Evolutionary conservation across 1,140 invertebrate species (phyloP).

Genomic region (Brachionus plicatilis): DNA sequence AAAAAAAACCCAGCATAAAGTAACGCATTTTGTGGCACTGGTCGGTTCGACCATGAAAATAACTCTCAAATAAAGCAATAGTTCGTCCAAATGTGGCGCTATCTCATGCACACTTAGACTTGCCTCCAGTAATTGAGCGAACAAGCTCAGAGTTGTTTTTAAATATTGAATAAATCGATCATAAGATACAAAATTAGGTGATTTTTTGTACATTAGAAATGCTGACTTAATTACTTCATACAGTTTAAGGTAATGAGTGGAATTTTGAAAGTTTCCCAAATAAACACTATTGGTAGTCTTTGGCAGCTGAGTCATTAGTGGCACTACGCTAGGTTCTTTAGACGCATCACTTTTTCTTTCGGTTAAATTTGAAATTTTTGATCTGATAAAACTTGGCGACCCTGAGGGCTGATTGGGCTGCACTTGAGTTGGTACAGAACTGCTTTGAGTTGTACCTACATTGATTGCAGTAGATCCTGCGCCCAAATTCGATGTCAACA

Average conservation of each 20-base stretch:
- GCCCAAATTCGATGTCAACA: slow-evolving; percentile 58
- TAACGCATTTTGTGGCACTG: slow-evolving; percentile 67
- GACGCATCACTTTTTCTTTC: not conserved
- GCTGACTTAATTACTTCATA: slow-evolving; percentile 69
- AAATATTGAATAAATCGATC: slow-evolving; percentile 44
- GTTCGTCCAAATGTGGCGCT: slow-evolving; percentile 70
- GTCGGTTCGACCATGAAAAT: slow-evolving; percentile 68
- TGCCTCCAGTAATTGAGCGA: slow-evolving; percentile 62
- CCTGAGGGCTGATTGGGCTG: not conserved
- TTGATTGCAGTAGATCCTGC: slow-evolving; percentile 42
- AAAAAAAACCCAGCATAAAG: too few species aligned
- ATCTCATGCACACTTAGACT: slow-evolving; percentile 70
- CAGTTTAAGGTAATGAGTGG: slow-evolving; percentile 70
- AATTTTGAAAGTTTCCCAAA: slow-evolving; percentile 64
- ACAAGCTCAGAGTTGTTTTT: slow-evolving; percentile 71
- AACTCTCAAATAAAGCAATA: slow-evolving; percentile 69
- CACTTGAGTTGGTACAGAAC: not conserved
- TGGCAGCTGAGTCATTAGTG: not conserved
- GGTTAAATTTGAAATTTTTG: slow-evolving; percentile 31
- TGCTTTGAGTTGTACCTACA: slow-evolving; percentile 34
- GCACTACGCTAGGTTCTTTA: not conserved
- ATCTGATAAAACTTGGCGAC: slow-evolving; percentile 23
- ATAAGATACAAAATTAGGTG: slow-evolving; percentile 2
- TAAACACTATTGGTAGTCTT: slow-evolving; percentile 45
- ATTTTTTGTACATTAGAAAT: slow-evolving; percentile 69